Conservation (phyloP, 1,140 invertebrate species). For the Bombus superbus region DNA sequence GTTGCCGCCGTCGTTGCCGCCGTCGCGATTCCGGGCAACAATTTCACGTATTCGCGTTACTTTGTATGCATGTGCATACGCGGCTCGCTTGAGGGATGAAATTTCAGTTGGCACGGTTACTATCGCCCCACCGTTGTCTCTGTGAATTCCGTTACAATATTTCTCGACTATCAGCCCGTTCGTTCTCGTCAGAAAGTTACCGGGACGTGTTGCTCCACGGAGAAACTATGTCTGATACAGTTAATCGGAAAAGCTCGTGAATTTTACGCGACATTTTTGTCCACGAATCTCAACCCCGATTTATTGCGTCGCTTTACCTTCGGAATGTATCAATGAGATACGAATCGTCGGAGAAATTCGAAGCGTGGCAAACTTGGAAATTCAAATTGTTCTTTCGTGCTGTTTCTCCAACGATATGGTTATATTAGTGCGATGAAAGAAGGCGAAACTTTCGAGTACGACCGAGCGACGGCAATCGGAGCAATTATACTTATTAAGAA, state of each 20-base stretch:
- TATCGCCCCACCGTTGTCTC: conserved; percentile 55
- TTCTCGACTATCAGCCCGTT: conserved; percentile 47
- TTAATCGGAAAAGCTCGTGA: conserved; percentile 31
- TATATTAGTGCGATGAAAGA: conserved; percentile 3
- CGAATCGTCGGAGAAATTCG: not conserved
- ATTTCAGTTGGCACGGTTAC: conserved; percentile 60
- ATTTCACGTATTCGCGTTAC: conserved; percentile 33
- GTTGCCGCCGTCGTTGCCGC: not conserved
- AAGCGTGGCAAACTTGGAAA: not conserved
- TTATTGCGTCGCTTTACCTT: not conserved
- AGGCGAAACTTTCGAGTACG: conserved; percentile 35
- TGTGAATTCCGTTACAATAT: conserved; percentile 59
- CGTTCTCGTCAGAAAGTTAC: conserved; percentile 41
- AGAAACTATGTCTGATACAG: conserved; percentile 17
- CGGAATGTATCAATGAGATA: not conserved
- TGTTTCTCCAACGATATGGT: not conserved
- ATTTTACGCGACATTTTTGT: not conserved
- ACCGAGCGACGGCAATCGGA: conserved; percentile 27
- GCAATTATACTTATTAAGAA: conserved; percentile 44
- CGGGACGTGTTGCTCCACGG: conserved; percentile 19
- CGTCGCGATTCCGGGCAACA: conserved; percentile 6
- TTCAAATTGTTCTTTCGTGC: not conserved
- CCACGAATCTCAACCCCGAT: not conserved
- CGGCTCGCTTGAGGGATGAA: conserved; percentile 40
- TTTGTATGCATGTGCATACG: not conserved